These are phyloP conservation scores for Orgyia antiqua DNA, from an alignment of 2,888 invertebrate genomes.

Conservation along the genomic window DNA sequence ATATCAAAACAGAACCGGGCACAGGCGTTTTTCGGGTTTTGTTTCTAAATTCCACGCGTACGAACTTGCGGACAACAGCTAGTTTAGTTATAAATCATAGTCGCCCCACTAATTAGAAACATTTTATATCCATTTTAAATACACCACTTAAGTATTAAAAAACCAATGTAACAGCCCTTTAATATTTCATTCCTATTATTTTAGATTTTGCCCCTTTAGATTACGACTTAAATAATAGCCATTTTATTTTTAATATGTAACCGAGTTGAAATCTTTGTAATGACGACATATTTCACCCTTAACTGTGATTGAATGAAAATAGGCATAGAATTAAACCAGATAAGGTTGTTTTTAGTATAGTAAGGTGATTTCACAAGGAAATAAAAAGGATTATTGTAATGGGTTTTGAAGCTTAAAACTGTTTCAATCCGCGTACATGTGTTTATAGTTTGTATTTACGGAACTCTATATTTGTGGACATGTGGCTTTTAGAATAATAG, in stretches of 20 bases:
- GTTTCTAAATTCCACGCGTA: too few species aligned
- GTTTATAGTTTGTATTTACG: slow-evolving; percentile 46
- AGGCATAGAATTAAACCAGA: slow-evolving; percentile 26
- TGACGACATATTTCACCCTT: slow-evolving; percentile 30
- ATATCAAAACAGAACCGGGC: too few species aligned
- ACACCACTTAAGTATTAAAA: slow-evolving; percentile 7
- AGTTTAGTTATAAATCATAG: slow-evolving; percentile 9
- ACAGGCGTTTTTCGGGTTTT: too few species aligned
- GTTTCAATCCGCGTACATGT: slow-evolving; percentile 44
- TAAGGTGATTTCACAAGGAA: slow-evolving; percentile 29
- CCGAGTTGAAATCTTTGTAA: slow-evolving; percentile 54
- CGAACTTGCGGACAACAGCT: too few species aligned
- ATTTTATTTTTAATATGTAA: slow-evolving; percentile 31
- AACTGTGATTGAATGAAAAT: slow-evolving; percentile 18
- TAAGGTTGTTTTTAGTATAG: slow-evolving; percentile 23
- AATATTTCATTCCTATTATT: slow-evolving; percentile 15
- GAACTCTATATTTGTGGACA: slow-evolving; percentile 36
- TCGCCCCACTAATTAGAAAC: slow-evolving; percentile 4
- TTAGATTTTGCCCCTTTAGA: slow-evolving; percentile 29
- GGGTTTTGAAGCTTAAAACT: slow-evolving; percentile 43
- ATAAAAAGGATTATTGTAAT: slow-evolving; percentile 66
- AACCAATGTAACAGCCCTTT: slow-evolving; percentile 10
- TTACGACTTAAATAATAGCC: slow-evolving; percentile 53
- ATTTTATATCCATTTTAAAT: slow-evolving; percentile 10
- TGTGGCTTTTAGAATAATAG: slow-evolving; percentile 21